These are phyloP conservation scores for Macrochelys suwanniensis DNA, from an alignment of 2,797 vertebrate genomes.

Conservation along the genomic window DNA sequence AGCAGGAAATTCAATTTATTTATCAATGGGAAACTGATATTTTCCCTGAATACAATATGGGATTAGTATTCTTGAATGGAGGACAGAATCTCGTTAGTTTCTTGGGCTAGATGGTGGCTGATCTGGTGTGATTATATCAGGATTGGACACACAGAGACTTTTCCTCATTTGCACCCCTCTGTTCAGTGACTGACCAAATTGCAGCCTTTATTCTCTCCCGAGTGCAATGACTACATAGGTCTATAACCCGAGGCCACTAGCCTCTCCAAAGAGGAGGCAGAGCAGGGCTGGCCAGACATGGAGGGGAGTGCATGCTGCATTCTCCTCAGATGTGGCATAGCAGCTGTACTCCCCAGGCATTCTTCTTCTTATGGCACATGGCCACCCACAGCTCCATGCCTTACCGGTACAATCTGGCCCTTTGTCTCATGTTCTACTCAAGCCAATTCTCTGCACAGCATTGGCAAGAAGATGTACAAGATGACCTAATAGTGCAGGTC, in stretches of 20 bases:
- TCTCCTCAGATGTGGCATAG: background rate
- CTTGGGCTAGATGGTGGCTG: background rate
- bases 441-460: background rate
- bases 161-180: background rate
- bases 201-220: background rate
- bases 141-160: background rate
- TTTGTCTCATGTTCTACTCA: background rate
- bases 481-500: constrained; percentile 25
- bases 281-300: background rate
- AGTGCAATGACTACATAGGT: background rate
- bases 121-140: background rate
- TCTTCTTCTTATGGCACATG: background rate
- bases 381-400: background rate
- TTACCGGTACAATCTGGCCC: background rate
- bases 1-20: background rate
- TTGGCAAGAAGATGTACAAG: background rate
- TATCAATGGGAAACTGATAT: accelerated
- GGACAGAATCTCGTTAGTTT: background rate
- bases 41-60: background rate
- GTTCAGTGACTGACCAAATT: accelerated
- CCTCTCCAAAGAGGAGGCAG: background rate
- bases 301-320: background rate
- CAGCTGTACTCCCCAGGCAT: background rate
- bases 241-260: accelerated
- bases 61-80: background rate